Evolutionary conservation across 1,140 invertebrate genomes (phyloP).

Genomic region (Anastrepha ludens): DNA sequence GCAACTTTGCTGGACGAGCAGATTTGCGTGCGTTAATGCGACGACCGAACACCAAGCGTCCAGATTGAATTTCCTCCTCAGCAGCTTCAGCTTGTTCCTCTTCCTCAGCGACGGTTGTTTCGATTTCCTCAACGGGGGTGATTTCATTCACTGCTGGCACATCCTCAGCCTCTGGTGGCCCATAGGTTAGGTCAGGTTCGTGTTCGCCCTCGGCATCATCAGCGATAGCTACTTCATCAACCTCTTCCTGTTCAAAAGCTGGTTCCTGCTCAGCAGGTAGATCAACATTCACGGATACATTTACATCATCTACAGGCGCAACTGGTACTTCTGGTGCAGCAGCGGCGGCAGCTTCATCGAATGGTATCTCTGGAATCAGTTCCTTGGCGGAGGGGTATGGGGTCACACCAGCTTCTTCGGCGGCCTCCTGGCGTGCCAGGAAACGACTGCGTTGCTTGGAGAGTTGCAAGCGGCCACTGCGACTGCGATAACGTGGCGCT

Average conservation of each 20-base stretch:
- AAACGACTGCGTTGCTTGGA: constrained; percentile 59
- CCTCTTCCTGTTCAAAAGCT: constrained; percentile 44
- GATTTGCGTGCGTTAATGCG: constrained; percentile 55
- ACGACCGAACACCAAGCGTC: constrained; percentile 53
- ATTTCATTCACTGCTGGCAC: constrained; percentile 3
- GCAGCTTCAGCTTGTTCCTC: not conserved
- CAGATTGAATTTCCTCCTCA: constrained; percentile 51
- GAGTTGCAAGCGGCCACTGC: constrained; percentile 14
- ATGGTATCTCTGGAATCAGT: constrained; percentile 69
- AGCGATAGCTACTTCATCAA: constrained; percentile 21
- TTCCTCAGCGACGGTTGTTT: constrained; percentile 6
- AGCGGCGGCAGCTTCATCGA: constrained; percentile 64
- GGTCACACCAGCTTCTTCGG: constrained; percentile 64
- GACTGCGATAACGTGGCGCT: constrained; percentile 53
- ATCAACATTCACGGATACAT: not conserved
- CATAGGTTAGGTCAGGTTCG: constrained; percentile 68
- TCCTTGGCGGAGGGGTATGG: constrained; percentile 71
- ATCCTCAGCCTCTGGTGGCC: constrained; percentile 63
- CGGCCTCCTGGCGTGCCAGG: constrained; percentile 68
- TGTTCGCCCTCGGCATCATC: constrained; percentile 48
- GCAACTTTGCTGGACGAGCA: constrained; percentile 53
- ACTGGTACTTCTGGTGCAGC: constrained; percentile 55
- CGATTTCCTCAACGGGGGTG: constrained; percentile 19
- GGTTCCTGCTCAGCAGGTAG: constrained; percentile 38
- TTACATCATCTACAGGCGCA: not conserved